Percentiles rank a stretch among this genome's conserved stretches.
Conservation (phyloP, 1,140 invertebrate species). For the Chironomus striatipennis region DNA sequence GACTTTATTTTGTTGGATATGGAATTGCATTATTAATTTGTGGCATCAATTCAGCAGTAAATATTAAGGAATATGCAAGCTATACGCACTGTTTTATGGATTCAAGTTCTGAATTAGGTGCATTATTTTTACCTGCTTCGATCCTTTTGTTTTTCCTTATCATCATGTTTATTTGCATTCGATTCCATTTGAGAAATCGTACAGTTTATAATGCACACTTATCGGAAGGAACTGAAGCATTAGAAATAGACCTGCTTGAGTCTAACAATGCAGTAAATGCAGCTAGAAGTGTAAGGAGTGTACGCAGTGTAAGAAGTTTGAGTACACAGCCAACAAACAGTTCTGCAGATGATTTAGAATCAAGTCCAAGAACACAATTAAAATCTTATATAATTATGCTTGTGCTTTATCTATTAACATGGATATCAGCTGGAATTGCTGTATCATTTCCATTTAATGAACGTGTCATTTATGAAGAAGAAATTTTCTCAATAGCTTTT, state of each 20-base stretch:
- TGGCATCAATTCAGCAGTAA: constrained; percentile 83
- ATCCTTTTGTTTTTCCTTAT: constrained; percentile 64
- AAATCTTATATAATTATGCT: constrained; percentile 69
- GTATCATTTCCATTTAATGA: constrained; percentile 25
- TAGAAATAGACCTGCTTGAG: constrained; percentile 69
- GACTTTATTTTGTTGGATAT: constrained; percentile 86
- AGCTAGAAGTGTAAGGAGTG: constrained; percentile 41
- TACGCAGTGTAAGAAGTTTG: constrained; percentile 51
- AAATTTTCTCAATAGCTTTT: constrained; percentile 69
- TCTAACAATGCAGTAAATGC: constrained; percentile 43
- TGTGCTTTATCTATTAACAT: constrained; percentile 65
- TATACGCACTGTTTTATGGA: constrained; percentile 77
- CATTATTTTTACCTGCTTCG: constrained; percentile 66
- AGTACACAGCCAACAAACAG: constrained; percentile 51
- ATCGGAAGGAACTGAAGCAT: constrained; percentile 70
- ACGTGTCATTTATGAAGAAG: constrained; percentile 51
- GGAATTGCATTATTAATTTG: constrained; percentile 81
- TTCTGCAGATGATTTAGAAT: constrained; percentile 72
- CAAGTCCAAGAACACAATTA: constrained; percentile 69
- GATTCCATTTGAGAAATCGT: constrained; percentile 60
- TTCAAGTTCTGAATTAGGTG: constrained; percentile 67
- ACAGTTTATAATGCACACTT: constrained; percentile 55
- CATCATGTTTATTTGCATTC: constrained; percentile 66
- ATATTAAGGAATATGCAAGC: constrained; percentile 73
- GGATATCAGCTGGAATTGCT: constrained; percentile 62